Conservation (phyloP, 2,113 vertebrate genomes). For the Danionella cerebrum region DNA sequence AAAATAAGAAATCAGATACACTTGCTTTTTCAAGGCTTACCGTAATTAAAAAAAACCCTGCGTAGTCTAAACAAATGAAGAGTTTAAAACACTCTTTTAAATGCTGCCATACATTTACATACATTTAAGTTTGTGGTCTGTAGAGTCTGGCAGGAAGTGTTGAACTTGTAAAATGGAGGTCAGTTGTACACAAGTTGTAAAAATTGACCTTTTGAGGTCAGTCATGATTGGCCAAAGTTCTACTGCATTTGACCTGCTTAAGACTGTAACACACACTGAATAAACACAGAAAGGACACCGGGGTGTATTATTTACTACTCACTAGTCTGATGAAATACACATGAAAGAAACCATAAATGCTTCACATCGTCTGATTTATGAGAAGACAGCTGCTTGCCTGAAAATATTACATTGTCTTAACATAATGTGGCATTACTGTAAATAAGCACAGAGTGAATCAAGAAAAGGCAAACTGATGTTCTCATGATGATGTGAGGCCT, state of each 20-base stretch:
- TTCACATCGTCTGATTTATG: slow-evolving; percentile 39
- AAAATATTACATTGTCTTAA: no score
- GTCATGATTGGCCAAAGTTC: slow-evolving; percentile 11
- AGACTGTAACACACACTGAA: slow-evolving; percentile 8
- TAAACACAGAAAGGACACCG: slow-evolving; percentile 20
- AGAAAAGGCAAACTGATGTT: neutral
- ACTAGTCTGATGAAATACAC: neutral
- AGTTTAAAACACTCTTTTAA: slow-evolving; percentile 10
- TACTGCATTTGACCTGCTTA: slow-evolving; percentile 8
- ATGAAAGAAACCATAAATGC: no score
- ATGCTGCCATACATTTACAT: neutral
- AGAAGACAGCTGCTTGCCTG: slow-evolving; percentile 41
- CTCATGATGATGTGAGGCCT: no score
- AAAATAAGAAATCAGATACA: no score
- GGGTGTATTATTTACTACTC: slow-evolving; percentile 14
- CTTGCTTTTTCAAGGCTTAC: slow-evolving; percentile 39
- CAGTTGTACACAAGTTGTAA: slow-evolving; percentile 19
- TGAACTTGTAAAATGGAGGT: neutral
- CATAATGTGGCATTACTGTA: no score
- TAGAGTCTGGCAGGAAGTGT: neutral
- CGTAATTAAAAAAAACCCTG: slow-evolving; percentile 38
- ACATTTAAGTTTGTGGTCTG: neutral
- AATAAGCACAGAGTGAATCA: no score
- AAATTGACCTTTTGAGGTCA: slow-evolving; percentile 17
- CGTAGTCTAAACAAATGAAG: neutral